A percentile compares a stretch with the other conserved stretches of the same genome.
Conservation (phyloP, 2,888 invertebrate genomes). For the Brachynemurus nebulosus region DNA sequence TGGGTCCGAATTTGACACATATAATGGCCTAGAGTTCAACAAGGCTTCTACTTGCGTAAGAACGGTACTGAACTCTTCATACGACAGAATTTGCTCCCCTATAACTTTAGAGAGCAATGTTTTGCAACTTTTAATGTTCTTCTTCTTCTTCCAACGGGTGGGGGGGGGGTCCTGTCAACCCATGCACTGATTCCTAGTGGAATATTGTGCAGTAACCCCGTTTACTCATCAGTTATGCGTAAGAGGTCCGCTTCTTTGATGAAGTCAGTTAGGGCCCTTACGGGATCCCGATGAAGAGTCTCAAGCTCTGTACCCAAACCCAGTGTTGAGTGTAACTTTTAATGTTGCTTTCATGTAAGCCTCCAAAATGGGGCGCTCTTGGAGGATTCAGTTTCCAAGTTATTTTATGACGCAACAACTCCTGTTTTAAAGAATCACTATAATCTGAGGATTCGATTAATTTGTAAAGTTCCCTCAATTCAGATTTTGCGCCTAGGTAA, state of each 20-base stretch:
- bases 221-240: no score
- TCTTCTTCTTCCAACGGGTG: no score
- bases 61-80: neutral
- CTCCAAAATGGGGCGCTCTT: neutral
- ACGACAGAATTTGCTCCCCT: neutral
- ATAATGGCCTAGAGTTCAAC: conserved; percentile 15
- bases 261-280: no score
- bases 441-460: neutral
- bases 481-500: conserved; percentile 18
- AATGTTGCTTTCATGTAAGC: neutral
- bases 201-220: no score
- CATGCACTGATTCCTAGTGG: no score
- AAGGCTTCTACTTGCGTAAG: conserved; percentile 10
- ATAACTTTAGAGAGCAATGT: neutral
- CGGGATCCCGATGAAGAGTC: no score
- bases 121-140: neutral
- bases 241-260: no score
- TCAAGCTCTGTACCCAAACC: no score
- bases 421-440: conserved; percentile 7
- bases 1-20: conserved; percentile 9
- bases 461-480: conserved; percentile 6
- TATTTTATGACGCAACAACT: conserved; percentile 6
- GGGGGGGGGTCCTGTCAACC: no score
- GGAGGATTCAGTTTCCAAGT: conserved; percentile 10
- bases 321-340: no score